These are phyloP conservation scores for Phaethon lepturus DNA, from an alignment of 2,113 vertebrate species.

Conservation along the genomic window DNA sequence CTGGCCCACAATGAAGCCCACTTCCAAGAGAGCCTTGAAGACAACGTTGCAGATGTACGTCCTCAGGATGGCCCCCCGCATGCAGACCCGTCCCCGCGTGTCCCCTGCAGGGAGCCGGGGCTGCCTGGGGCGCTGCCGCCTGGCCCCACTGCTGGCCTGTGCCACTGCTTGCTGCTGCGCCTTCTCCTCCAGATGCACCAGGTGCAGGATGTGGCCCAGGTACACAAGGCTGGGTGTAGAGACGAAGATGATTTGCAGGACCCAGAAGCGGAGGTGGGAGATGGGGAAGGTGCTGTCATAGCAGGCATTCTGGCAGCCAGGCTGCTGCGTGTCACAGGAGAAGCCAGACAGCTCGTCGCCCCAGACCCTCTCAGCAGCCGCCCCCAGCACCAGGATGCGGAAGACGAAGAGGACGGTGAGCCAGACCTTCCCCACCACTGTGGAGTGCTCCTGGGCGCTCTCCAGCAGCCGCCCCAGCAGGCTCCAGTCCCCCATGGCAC, in stretches of 20 bases:
- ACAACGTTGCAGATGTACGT: conserved; percentile 86
- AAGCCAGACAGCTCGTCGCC: conserved; percentile 87
- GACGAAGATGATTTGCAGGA: conserved; percentile 92
- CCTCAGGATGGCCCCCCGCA: conserved; percentile 82
- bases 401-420: conserved; percentile 89
- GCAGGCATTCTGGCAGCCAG: conserved; percentile 89
- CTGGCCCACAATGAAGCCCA: conserved; percentile 87
- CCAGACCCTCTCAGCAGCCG: conserved; percentile 88
- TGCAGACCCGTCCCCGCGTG: conserved; percentile 73
- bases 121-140: conserved; percentile 65
- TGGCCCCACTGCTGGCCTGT: not conserved
- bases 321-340: conserved; percentile 90
- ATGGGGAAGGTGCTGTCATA: conserved; percentile 90
- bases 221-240: conserved; percentile 90
- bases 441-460: conserved; percentile 88
- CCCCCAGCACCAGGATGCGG: conserved; percentile 87
- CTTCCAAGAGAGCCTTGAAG: conserved; percentile 89
- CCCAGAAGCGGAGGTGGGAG: conserved; percentile 92
- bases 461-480: conserved; percentile 88
- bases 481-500: conserved; percentile 86
- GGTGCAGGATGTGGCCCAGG: conserved; percentile 88
- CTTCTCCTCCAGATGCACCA: conserved; percentile 87
- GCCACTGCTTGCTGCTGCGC: conserved; percentile 46
- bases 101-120: conserved; percentile 66
- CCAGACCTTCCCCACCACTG: conserved; percentile 89